phyloP scores from a whole-genome alignment of 2,113 vertebrate species.

The Eupsittula cactorum region DNA sequence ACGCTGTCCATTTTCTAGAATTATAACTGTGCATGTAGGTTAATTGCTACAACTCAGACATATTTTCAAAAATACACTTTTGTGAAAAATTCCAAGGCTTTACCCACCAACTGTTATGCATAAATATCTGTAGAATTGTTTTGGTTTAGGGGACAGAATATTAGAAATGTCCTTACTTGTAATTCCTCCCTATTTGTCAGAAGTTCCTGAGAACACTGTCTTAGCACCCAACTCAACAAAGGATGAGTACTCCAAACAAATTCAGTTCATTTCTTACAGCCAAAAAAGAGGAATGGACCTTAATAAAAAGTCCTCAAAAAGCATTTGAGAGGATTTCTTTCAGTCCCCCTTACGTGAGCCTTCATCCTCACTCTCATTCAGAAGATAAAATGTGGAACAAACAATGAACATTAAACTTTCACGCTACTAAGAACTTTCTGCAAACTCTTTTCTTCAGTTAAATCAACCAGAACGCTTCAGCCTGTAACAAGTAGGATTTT shows the following conservation, averaged over 20 bases:
- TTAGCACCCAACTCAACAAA: not conserved
- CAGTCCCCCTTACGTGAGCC: not conserved
- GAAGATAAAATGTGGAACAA: not conserved
- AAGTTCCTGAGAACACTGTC: not conserved
- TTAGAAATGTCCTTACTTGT: not conserved
- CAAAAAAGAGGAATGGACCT: rapidly evolving
- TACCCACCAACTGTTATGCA: not conserved
- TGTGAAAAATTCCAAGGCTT: constrained; percentile 31
- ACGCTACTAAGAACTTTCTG: not conserved
- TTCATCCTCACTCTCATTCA: not conserved
- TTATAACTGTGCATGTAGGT: constrained; percentile 84
- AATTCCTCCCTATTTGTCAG: not conserved
- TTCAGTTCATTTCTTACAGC: not conserved
- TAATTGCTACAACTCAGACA: constrained; percentile 81
- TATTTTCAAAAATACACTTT: constrained; percentile 73
- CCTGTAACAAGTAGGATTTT: not conserved
- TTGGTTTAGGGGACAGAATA: not conserved
- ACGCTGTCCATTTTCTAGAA: constrained; percentile 80
- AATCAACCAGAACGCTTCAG: not conserved
- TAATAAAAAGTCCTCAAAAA: not conserved
- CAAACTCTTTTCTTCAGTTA: not conserved
- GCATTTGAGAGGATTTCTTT: not conserved
- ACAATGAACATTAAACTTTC: not conserved
- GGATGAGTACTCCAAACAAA: not conserved
- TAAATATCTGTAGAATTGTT: constrained; percentile 17